These are phyloP conservation scores for Saxidomus purpurata DNA, from an alignment of 1,140 invertebrate species.

Conservation along the genomic window DNA sequence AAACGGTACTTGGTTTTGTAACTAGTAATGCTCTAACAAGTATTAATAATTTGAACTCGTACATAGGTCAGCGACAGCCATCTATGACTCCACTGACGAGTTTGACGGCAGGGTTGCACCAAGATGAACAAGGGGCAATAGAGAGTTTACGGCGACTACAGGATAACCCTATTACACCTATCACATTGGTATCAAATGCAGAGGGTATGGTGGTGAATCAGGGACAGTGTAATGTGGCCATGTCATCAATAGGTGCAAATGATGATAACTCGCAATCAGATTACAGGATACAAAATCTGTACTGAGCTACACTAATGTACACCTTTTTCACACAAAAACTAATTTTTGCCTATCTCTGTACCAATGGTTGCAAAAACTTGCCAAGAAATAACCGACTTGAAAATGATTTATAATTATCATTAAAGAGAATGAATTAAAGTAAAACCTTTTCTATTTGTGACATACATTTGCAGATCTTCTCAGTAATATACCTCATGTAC, in stretches of 20 bases:
- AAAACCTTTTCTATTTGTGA: no score
- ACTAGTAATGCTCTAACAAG: constrained; percentile 27
- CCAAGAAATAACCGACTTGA: no score
- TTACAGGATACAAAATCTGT: constrained; percentile 14
- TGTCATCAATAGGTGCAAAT: constrained; percentile 6
- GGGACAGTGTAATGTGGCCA: background rate
- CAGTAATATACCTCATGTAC: no score
- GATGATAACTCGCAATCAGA: background rate
- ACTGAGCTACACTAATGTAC: no score
- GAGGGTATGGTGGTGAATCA: background rate
- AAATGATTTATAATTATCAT: no score
- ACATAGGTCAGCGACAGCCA: background rate
- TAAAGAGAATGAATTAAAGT: no score
- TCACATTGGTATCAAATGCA: background rate
- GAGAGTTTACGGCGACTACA: constrained; percentile 50
- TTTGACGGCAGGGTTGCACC: background rate
- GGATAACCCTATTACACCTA: constrained; percentile 4
- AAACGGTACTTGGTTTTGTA: constrained; percentile 19
- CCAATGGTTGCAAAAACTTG: no score
- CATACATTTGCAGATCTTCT: no score
- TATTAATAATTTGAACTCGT: constrained; percentile 9
- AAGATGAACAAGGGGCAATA: constrained; percentile 41
- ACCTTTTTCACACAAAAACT: background rate
- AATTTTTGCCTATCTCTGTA: background rate
- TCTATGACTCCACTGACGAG: constrained; percentile 10